Conservation (phyloP, 2,797 vertebrate genomes). For the Fundulus diaphanus region DNA sequence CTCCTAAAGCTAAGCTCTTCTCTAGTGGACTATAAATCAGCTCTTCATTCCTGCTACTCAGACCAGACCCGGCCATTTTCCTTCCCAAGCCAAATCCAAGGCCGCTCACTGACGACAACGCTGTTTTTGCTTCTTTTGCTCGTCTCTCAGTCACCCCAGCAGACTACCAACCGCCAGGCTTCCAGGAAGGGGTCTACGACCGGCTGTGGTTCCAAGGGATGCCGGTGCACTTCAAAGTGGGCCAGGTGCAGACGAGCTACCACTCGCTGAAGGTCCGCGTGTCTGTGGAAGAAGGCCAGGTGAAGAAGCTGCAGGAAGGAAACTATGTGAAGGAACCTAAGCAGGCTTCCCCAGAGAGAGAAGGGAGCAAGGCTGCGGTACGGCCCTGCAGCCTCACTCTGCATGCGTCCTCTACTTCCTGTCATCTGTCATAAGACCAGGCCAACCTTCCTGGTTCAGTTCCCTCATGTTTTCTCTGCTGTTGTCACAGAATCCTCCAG, state of each 20-base stretch:
- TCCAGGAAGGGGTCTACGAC: conserved; percentile 79
- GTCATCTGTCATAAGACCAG: neutral
- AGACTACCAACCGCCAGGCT: conserved; percentile 85
- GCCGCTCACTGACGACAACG: neutral
- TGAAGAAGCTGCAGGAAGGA: conserved; percentile 71
- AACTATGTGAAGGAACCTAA: conserved; percentile 54
- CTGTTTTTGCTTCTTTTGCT: neutral
- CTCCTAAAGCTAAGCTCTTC: too few relatives aligned
- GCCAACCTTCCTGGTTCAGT: neutral
- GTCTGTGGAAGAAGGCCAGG: conserved; percentile 71
- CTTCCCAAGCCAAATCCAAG: neutral
- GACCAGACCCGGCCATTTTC: neutral
- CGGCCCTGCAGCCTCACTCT: neutral
- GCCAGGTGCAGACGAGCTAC: conserved; percentile 79
- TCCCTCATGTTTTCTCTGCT: neutral
- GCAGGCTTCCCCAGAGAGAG: conserved; percentile 8
- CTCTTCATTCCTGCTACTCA: neutral
- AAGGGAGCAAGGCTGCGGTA: neutral
- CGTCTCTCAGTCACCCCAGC: conserved; percentile 78
- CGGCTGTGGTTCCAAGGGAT: conserved; percentile 82
- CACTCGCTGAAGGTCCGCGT: conserved; percentile 78
- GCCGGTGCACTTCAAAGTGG: conserved; percentile 81
- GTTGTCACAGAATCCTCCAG: conserved; percentile 49
- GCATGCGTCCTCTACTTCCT: neutral
- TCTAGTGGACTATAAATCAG: neutral